These are phyloP conservation scores for Phragmatobia fuliginosa DNA, from an alignment of 2,888 invertebrate species.

Conservation along the genomic window DNA sequence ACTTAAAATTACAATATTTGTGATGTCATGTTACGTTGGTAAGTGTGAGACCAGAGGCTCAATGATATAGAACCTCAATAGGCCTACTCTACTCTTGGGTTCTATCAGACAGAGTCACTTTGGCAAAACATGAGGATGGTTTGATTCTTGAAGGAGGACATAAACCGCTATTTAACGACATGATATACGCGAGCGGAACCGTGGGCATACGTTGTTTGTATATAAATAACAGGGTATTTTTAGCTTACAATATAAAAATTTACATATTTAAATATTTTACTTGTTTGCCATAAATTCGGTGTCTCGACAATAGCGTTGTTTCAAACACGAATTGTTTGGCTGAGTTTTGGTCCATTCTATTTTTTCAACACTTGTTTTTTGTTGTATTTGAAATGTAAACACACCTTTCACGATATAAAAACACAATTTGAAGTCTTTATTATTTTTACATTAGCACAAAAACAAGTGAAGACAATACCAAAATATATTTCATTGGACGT, in stretches of 20 bases:
- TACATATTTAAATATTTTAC: constrained; percentile 31
- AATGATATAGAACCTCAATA: no score
- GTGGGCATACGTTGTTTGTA: neutral
- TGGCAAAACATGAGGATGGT: no score
- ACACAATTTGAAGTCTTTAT: neutral
- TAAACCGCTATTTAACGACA: no score
- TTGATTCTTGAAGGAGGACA: no score
- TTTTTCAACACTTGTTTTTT: constrained; percentile 8
- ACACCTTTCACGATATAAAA: neutral
- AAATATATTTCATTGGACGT: neutral
- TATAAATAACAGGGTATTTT: neutral
- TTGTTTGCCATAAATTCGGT: constrained; percentile 25
- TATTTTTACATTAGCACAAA: neutral
- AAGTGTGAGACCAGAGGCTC: no score
- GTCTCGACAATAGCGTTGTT: constrained; percentile 26
- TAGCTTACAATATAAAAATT: constrained; percentile 16
- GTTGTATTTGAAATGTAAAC: constrained; percentile 8
- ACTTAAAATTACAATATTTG: no score
- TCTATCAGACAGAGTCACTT: no score
- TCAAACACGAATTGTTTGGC: constrained; percentile 12
- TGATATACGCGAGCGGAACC: no score
- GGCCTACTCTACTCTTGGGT: no score
- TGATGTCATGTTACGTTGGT: no score
- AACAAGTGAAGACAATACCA: neutral
- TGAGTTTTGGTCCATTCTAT: constrained; percentile 8